Evolutionary conservation across 2,113 vertebrate species (phyloP).

Genomic region (Diadophis punctatus): DNA sequence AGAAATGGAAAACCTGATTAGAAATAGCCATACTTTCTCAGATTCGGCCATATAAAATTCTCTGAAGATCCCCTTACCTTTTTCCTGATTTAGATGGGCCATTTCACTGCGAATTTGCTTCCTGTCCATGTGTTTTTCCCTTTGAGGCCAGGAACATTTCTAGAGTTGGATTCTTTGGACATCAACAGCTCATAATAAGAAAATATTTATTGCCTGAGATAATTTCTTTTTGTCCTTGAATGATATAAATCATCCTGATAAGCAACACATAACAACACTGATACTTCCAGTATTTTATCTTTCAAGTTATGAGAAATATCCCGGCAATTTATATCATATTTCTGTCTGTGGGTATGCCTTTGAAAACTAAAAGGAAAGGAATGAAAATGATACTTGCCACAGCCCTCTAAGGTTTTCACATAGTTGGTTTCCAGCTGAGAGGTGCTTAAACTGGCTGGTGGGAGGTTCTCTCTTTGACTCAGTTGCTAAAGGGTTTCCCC

Average conservation of each 20-base stretch:
- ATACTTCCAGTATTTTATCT: conserved; percentile 7
- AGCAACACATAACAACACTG: conserved; percentile 10
- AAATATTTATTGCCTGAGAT: background rate
- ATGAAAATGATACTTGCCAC: conserved; percentile 31
- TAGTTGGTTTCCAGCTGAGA: conserved; percentile 58
- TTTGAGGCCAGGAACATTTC: background rate
- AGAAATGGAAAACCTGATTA: background rate
- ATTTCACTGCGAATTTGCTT: background rate
- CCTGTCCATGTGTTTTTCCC: background rate
- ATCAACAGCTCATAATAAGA: background rate
- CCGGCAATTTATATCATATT: conserved; percentile 1
- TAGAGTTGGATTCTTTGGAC: background rate
- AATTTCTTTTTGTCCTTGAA: background rate
- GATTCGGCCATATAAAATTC: background rate
- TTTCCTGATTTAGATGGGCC: background rate
- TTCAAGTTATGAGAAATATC: conserved; percentile 4
- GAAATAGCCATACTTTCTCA: background rate
- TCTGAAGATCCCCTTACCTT: background rate
- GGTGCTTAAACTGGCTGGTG: conserved; percentile 46
- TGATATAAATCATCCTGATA: background rate
- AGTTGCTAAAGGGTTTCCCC: conserved; percentile 46
- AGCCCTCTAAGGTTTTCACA: conserved; percentile 51
- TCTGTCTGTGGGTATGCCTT: background rate
- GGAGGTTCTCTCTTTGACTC: conserved; percentile 42
- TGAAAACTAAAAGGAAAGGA: conserved; percentile 21